Evolutionary conservation across 2,113 vertebrate species (phyloP).

Genomic region (Mobula birostris): DNA sequence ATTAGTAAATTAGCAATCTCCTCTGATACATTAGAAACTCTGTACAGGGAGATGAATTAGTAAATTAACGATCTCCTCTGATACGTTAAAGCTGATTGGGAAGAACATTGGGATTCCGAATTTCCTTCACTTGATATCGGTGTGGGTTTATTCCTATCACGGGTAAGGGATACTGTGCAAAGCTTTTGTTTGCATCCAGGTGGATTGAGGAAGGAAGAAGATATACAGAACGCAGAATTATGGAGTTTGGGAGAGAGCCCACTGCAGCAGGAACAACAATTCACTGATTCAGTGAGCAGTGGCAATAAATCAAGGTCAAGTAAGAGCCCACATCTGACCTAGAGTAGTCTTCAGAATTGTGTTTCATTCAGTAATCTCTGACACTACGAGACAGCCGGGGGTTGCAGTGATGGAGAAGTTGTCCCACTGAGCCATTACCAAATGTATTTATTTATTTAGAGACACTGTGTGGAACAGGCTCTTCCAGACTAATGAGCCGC

Average conservation of each 20-base stretch:
- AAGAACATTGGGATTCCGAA: not conserved
- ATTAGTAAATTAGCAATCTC: no score
- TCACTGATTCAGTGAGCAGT: not conserved
- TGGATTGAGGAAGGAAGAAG: no score
- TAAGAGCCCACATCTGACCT: not conserved
- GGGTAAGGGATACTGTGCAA: no score
- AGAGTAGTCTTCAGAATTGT: not conserved
- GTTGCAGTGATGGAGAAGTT: not conserved
- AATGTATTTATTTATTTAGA: not conserved
- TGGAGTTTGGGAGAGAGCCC: not conserved
- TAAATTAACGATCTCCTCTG: not conserved
- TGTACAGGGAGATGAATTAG: not conserved
- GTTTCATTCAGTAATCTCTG: not conserved
- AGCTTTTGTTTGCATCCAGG: no score
- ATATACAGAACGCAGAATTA: not conserved
- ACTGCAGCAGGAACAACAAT: not conserved
- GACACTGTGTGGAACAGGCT: no score
- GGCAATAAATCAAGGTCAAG: not conserved
- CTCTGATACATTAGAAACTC: not conserved
- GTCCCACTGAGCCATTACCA: not conserved
- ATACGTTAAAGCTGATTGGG: not conserved
- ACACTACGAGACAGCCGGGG: not conserved
- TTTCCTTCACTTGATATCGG: not conserved
- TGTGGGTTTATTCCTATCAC: no score
- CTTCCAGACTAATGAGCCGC: no score